Conservation (phyloP, 2,797 vertebrate genomes). For the Sebastes kiyomatsui region DNA sequence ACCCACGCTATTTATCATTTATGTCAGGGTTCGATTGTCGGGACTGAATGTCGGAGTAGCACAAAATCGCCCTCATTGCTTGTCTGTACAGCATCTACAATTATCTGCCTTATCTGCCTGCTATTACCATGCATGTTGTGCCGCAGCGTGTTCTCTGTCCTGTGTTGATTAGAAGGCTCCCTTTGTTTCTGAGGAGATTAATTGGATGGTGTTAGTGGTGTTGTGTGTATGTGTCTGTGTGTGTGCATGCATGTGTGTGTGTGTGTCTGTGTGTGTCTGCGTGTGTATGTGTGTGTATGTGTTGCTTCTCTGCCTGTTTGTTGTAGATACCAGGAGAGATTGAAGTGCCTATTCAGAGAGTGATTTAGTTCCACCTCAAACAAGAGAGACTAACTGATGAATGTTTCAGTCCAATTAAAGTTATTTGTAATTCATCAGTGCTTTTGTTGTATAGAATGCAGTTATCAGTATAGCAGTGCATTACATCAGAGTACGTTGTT, state of each 20-base stretch:
- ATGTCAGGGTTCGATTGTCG: constrained; percentile 25
- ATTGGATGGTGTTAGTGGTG: constrained; percentile 46
- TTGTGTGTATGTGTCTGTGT: background rate
- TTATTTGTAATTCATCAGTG: background rate
- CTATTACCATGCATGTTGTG: constrained; percentile 44
- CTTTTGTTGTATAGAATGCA: background rate
- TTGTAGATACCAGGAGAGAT: constrained; percentile 44
- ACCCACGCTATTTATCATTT: constrained; percentile 32
- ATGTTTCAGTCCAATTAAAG: constrained; percentile 5
- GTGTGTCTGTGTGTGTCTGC: background rate
- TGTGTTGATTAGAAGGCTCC: constrained; percentile 48
- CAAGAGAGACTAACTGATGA: constrained; percentile 6
- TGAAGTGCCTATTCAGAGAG: constrained; percentile 30
- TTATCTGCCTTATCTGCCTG: constrained; percentile 62
- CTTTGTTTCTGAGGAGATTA: constrained; percentile 65
- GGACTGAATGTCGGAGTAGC: constrained; percentile 3
- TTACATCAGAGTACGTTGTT: background rate
- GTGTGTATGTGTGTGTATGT: background rate
- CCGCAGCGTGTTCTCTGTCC: constrained; percentile 42
- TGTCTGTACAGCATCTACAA: constrained; percentile 51
- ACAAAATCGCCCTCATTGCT: constrained; percentile 28
- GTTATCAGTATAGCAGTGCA: background rate
- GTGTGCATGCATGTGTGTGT: background rate
- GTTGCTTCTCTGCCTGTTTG: constrained; percentile 26
- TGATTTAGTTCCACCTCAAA: constrained; percentile 35